phyloP scores from a whole-genome alignment of 1,140 invertebrate genomes.

The Drosophila azteca region DNA sequence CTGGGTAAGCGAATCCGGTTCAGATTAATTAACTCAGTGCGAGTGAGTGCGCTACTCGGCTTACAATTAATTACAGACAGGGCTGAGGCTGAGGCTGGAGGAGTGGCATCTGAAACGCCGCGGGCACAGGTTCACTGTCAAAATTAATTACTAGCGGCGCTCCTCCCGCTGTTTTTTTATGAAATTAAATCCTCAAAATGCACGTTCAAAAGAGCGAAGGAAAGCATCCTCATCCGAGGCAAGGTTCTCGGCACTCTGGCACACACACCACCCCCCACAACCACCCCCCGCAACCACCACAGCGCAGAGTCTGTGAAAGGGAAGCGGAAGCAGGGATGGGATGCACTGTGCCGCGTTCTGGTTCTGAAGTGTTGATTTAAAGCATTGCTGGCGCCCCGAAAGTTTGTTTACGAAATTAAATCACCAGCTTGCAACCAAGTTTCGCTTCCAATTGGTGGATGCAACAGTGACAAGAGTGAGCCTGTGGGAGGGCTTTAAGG shows the following conservation, averaged over 20 bases:
- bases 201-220: constrained; percentile 29
- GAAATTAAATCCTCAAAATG: constrained; percentile 73
- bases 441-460: constrained; percentile 5
- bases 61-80: constrained; percentile 79
- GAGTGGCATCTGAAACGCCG: constrained; percentile 3
- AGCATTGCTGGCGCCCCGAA: constrained; percentile 49
- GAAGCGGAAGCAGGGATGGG: constrained; percentile 5
- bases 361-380: constrained; percentile 72
- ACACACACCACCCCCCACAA: constrained; percentile 16
- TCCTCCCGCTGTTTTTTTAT: constrained; percentile 72
- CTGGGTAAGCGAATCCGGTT: constrained; percentile 36
- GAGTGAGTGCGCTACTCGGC: constrained; percentile 60
- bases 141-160: constrained; percentile 77
- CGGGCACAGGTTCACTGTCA: constrained; percentile 73
- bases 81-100: constrained; percentile 66
- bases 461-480: constrained; percentile 2
- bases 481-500: not conserved
- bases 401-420: constrained; percentile 64
- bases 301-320: constrained; percentile 34
- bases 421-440: constrained; percentile 33
- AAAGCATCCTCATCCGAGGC: constrained; percentile 25
- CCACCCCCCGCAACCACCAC: constrained; percentile 34
- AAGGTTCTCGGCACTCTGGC: constrained; percentile 42
- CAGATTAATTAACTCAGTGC: constrained; percentile 81
- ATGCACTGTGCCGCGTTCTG: constrained; percentile 11